phyloP scores from a whole-genome alignment of 35 echinoderm and acorn worm species.

The Chiridota heheva region DNA sequence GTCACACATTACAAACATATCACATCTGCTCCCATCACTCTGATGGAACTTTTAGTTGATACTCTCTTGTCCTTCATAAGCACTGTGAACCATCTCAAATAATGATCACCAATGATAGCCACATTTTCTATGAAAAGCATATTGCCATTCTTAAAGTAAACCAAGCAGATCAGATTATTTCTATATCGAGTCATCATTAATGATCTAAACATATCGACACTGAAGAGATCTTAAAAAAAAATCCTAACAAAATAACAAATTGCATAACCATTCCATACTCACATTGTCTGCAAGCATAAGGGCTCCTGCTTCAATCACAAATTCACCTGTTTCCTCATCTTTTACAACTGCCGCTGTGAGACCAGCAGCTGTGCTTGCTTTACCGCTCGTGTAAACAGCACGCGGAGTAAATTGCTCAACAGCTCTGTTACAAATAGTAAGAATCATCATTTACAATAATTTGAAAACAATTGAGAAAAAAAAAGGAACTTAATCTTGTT shows the following conservation, averaged over 20 bases:
- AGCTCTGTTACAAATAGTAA: conserved; percentile 52
- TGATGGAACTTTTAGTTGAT: too few relatives aligned
- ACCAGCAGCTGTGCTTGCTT: conserved; percentile 94
- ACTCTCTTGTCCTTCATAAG: too few relatives aligned
- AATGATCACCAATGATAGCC: too few relatives aligned
- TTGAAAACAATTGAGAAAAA: background rate
- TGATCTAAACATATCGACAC: background rate
- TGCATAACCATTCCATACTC: conserved; percentile 37
- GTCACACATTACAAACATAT: too few relatives aligned
- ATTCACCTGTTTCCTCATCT: conserved; percentile 89
- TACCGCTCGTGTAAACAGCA: conserved; percentile 94
- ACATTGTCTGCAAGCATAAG: conserved; percentile 99
- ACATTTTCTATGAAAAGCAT: too few relatives aligned
- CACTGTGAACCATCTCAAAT: too few relatives aligned
- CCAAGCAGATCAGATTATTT: background rate
- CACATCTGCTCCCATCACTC: too few relatives aligned
- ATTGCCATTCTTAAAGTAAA: background rate
- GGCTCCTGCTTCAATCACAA: conserved; percentile 97
- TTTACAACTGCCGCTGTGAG: conserved; percentile 93
- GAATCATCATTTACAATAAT: conserved; percentile 1
- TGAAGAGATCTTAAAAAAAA: background rate
- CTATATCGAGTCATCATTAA: background rate
- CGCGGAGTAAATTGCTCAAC: conserved; percentile 95
- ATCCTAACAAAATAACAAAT: background rate
- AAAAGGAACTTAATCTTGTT: background rate